phyloP scores from a whole-genome alignment of 2,797 vertebrate species.

The Pseudochirops cupreus region DNA sequence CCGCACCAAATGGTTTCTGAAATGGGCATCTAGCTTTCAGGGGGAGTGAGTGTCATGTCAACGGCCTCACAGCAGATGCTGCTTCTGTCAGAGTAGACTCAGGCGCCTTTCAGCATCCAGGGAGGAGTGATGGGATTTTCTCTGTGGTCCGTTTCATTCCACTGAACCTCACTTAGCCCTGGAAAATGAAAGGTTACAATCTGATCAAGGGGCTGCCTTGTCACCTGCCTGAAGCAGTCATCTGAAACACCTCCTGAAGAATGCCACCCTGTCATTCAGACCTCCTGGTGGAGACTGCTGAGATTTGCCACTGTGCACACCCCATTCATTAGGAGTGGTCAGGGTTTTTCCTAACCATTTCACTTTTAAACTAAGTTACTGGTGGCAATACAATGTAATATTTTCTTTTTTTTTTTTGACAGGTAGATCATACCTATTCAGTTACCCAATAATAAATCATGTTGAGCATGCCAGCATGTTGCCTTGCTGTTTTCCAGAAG shows the following conservation, averaged over 20 bases:
- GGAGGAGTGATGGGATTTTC: constrained; percentile 46
- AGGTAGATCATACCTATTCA: constrained; percentile 25
- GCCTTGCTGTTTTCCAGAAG: constrained; percentile 34
- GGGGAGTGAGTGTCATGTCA: constrained; percentile 7
- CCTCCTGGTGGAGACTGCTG: background rate
- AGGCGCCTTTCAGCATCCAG: constrained; percentile 29
- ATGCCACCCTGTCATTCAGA: constrained; percentile 68
- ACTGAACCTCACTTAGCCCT: constrained; percentile 54
- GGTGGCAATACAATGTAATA: constrained; percentile 40
- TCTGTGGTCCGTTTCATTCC: constrained; percentile 38
- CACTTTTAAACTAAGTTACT: constrained; percentile 39
- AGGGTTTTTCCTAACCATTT: constrained; percentile 28
- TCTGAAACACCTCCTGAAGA: constrained; percentile 60
- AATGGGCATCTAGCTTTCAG: constrained; percentile 39
- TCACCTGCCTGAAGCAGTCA: constrained; percentile 69
- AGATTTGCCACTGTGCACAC: constrained; percentile 27
- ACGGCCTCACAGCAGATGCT: constrained; percentile 19
- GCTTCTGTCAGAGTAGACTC: constrained; percentile 36
- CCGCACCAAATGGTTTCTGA: constrained; percentile 13
- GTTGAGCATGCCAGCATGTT: constrained; percentile 8
- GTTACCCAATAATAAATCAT: constrained; percentile 47
- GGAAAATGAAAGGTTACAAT: constrained; percentile 70
- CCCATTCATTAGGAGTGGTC: constrained; percentile 12
- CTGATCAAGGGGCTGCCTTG: constrained; percentile 53
- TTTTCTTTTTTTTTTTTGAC: constrained; percentile 32